Conservation (phyloP, 2,888 invertebrate genomes). For the Uloborus plumipes region DNA sequence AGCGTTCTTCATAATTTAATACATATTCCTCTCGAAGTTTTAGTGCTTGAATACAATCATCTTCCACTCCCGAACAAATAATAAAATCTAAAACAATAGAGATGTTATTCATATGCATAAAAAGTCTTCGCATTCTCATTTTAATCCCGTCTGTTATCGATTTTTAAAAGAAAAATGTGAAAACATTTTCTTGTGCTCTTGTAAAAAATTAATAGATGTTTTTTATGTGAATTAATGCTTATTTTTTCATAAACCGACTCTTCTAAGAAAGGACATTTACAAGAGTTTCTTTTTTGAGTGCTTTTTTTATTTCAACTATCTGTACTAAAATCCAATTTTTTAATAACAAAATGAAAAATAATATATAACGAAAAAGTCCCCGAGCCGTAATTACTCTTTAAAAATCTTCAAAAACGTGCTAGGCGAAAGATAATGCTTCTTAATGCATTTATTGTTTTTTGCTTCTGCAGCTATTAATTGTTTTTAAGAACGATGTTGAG, state of each 20-base stretch:
- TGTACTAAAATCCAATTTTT: constrained; percentile 63
- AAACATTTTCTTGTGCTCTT: constrained; percentile 5
- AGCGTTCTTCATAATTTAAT: no score
- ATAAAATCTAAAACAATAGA: no score
- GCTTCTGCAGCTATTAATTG: constrained; percentile 61
- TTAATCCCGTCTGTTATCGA: constrained; percentile 22
- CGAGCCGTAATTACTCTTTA: constrained; percentile 60
- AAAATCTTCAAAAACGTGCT: constrained; percentile 60
- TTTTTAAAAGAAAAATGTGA: constrained; percentile 14
- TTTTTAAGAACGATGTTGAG: constrained; percentile 61
- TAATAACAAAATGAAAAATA: constrained; percentile 63
- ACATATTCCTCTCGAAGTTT: no score
- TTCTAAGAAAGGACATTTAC: constrained; percentile 35
- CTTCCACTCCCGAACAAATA: no score
- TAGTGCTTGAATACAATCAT: no score
- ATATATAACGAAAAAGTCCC: constrained; percentile 50
- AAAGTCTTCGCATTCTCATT: neutral
- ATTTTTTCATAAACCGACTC: constrained; percentile 18
- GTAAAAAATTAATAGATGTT: constrained; percentile 27
- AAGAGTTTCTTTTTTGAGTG: constrained; percentile 38
- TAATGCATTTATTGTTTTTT: constrained; percentile 62
- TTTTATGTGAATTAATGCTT: constrained; percentile 26
- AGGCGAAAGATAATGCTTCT: constrained; percentile 59
- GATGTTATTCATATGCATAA: no score
- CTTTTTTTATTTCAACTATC: constrained; percentile 56